These are phyloP conservation scores for Pammene fasciana DNA, from an alignment of 2,888 invertebrate species.

Conservation along the genomic window DNA sequence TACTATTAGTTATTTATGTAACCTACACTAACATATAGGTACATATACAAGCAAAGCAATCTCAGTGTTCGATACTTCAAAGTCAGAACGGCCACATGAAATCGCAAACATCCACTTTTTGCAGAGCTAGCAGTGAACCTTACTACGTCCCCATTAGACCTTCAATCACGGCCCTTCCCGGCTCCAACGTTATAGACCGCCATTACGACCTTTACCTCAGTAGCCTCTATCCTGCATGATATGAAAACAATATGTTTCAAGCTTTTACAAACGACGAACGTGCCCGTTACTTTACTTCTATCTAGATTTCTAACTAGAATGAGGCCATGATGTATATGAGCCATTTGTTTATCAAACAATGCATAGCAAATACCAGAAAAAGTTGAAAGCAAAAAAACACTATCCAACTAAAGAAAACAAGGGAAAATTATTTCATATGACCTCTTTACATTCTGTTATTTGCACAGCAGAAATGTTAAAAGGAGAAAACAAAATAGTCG, in stretches of 20 bases:
- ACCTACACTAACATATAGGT: no score
- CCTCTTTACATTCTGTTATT: no score
- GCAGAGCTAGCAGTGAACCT: slow-evolving; percentile 5
- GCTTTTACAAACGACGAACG: slow-evolving; percentile 60
- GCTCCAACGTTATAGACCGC: neutral
- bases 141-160: no score
- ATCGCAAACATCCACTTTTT: slow-evolving; percentile 13
- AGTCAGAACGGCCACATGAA: no score
- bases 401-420: no score
- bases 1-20: no score
- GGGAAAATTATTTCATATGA: no score
- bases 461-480: no score
- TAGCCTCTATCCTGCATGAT: neutral
- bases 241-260: slow-evolving; percentile 63
- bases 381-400: neutral
- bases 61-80: no score
- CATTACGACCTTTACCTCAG: slow-evolving; percentile 14
- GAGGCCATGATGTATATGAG: slow-evolving; percentile 65
- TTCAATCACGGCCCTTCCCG: slow-evolving; percentile 16
- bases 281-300: slow-evolving; percentile 49
- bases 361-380: slow-evolving; percentile 47
- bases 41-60: no score
- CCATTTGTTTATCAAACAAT: slow-evolving; percentile 55
- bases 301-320: slow-evolving; percentile 63
- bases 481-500: neutral